Evolutionary conservation across 2,797 vertebrate species (phyloP).

Genomic region (Gallinago solitaria): DNA sequence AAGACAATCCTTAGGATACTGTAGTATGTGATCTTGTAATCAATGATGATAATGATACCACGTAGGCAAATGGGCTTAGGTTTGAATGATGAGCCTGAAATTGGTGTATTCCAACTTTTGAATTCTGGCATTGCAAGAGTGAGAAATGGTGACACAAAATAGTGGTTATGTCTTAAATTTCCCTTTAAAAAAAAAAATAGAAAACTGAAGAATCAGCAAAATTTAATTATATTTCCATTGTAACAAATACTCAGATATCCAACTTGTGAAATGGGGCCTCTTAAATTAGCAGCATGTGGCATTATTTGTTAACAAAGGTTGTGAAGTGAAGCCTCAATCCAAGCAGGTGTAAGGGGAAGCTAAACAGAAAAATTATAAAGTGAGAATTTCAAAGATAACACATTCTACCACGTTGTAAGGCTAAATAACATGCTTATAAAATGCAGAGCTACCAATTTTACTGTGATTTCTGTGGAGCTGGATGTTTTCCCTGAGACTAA

Average conservation of each 20-base stretch:
- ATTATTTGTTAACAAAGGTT: not conserved
- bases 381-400: not conserved
- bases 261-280: not conserved
- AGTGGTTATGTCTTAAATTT: not conserved
- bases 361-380: not conserved
- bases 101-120: not conserved
- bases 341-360: not conserved
- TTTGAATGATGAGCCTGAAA: not conserved
- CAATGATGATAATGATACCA: not conserved
- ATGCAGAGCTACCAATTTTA: not conserved
- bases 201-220: not conserved
- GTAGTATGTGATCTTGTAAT: fast-evolving
- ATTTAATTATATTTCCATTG: not conserved
- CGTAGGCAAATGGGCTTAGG: not conserved
- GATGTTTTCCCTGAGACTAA: not conserved
- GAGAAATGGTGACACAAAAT: not conserved
- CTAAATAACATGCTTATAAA: not conserved
- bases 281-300: not conserved
- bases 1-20: not conserved
- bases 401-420: not conserved
- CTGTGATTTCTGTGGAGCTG: not conserved
- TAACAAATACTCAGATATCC: not conserved
- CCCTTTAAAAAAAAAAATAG: not conserved
- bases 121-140: not conserved
- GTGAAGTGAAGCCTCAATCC: not conserved